phyloP scores from a whole-genome alignment of 2,888 invertebrate species.

The Agriopis marginaria region DNA sequence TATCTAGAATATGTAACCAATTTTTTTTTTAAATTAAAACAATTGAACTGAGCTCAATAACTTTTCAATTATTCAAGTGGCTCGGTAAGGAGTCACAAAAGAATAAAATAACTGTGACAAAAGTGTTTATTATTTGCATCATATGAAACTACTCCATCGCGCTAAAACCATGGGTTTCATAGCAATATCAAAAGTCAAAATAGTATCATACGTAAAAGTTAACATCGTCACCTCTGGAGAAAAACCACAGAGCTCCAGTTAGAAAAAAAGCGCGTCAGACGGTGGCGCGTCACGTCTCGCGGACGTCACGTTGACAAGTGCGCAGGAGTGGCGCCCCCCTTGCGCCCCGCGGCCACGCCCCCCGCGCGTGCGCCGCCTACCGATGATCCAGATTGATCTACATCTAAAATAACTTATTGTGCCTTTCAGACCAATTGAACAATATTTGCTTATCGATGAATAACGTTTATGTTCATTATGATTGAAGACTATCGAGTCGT shows the following conservation, averaged over 20 bases:
- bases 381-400: slow-evolving; percentile 78
- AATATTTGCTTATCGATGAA: slow-evolving; percentile 45
- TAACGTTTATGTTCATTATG: slow-evolving; percentile 34
- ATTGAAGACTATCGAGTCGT: slow-evolving; percentile 29
- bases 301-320: slow-evolving; percentile 73
- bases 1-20: background rate
- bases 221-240: slow-evolving; percentile 1
- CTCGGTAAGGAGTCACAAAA: background rate
- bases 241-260: slow-evolving; percentile 38
- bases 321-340: slow-evolving; percentile 70
- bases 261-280: slow-evolving; percentile 50
- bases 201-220: background rate
- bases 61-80: too few relatives aligned
- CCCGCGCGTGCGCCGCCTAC: slow-evolving; percentile 72
- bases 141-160: background rate
- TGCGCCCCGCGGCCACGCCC: slow-evolving; percentile 66
- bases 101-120: background rate
- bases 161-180: background rate
- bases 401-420: slow-evolving; percentile 61
- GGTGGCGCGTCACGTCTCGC: slow-evolving; percentile 60
- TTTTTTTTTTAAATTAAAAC: background rate
- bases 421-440: slow-evolving; percentile 49
- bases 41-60: too few relatives aligned
- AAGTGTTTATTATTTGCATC: background rate
- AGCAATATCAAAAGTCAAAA: background rate